Percentiles rank a stretch among this genome's conserved stretches.
These are phyloP conservation scores for Ditylenchus weischeri DNA, from an alignment of 2,888 invertebrate genomes.

Conservation along the genomic window DNA sequence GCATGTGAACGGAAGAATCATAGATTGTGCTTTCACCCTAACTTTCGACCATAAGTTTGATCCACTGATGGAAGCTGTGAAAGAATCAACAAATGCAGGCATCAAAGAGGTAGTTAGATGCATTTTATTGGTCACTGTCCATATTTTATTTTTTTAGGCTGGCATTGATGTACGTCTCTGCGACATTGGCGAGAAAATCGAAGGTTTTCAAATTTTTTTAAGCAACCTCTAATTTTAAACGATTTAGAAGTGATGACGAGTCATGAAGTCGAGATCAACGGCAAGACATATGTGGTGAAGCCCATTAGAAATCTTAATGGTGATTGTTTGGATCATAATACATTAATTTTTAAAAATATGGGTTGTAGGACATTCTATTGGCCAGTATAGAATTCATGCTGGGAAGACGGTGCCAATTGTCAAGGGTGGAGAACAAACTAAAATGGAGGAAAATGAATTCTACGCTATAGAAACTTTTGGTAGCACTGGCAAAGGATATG, in stretches of 20 bases:
- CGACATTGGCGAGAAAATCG: conserved; percentile 90
- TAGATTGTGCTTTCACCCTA: conserved; percentile 97
- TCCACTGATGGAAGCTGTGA: conserved; percentile 85
- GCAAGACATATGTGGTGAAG: conserved; percentile 86
- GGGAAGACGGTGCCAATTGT: conserved; percentile 99
- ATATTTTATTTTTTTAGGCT: conserved; percentile 60
- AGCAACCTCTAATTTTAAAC: background rate
- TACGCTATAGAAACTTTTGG: conserved; percentile 89
- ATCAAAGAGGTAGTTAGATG: conserved; percentile 69
- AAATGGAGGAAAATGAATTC: conserved; percentile 74
- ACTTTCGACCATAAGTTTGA: conserved; percentile 95
- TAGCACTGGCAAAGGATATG: conserved; percentile 81
- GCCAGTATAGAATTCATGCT: conserved; percentile 82
- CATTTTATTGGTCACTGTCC: no score
- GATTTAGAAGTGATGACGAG: conserved; percentile 79
- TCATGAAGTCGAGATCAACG: conserved; percentile 93
- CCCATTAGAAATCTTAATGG: conserved; percentile 94
- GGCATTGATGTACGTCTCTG: conserved; percentile 96
- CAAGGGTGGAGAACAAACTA: conserved; percentile 91
- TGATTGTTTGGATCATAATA: conserved; percentile 14
- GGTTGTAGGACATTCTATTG: conserved; percentile 80
- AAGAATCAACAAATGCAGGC: conserved; percentile 96
- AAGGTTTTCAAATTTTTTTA: conserved; percentile 59
- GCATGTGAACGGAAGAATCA: conserved; percentile 70
- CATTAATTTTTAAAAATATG: background rate